Conservation (phyloP, 2,888 invertebrate species). For the Sepioteuthis lessoniana region DNA sequence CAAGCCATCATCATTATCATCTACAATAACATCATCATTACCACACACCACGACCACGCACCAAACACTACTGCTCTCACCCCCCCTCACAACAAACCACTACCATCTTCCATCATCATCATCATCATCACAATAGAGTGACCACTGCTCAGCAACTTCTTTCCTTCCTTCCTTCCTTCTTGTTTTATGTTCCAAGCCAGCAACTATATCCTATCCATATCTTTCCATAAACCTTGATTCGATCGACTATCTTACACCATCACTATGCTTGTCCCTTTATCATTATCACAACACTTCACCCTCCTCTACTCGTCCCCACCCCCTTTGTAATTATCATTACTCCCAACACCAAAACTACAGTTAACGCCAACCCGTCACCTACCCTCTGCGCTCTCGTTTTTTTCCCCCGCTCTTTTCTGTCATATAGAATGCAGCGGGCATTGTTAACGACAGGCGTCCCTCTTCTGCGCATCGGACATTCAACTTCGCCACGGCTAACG, state of each 20-base stretch:
- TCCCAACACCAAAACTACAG: neutral
- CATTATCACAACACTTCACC: neutral
- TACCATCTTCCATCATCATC: too few species aligned
- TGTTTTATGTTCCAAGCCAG: neutral
- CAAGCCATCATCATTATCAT: too few species aligned
- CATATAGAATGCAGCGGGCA: conserved; percentile 13
- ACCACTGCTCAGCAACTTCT: too few species aligned
- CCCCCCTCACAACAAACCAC: too few species aligned
- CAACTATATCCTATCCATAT: neutral
- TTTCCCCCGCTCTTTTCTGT: too few species aligned
- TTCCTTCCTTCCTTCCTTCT: neutral
- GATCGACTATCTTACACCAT: neutral
- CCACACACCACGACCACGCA: too few species aligned
- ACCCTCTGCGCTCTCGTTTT: too few species aligned
- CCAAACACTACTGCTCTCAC: too few species aligned
- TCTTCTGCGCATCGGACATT: neutral
- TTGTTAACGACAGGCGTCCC: neutral
- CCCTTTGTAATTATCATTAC: neutral
- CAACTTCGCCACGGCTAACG: neutral
- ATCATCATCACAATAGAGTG: too few species aligned
- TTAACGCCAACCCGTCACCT: too few species aligned
- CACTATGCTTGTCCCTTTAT: neutral
- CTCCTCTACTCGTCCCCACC: too few species aligned
- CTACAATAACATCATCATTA: too few species aligned
- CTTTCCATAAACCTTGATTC: neutral